phyloP scores from a whole-genome alignment of 1,140 invertebrate genomes.

The Lanistes nyassanus region DNA sequence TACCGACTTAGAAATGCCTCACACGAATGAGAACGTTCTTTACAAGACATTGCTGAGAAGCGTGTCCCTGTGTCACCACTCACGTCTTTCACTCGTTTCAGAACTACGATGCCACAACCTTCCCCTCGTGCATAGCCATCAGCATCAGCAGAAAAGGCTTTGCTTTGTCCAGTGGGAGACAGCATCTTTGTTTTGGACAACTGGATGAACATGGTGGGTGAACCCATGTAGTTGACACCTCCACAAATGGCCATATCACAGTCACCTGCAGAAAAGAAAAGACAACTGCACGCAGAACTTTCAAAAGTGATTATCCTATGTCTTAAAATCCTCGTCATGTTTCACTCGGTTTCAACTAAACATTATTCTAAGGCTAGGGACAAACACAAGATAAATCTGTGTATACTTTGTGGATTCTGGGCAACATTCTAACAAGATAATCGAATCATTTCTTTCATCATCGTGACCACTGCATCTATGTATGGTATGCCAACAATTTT shows the following conservation, averaged over 20 bases:
- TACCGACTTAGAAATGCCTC: no score
- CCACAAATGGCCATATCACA: slow-evolving; percentile 44
- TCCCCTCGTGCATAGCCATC: slow-evolving; percentile 55
- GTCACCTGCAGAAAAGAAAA: slow-evolving; percentile 26
- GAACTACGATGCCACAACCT: slow-evolving; percentile 52
- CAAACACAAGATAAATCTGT: neutral
- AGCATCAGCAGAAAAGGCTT: slow-evolving; percentile 45
- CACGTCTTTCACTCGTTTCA: slow-evolving; percentile 46
- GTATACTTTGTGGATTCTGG: neutral
- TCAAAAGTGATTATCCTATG: no score
- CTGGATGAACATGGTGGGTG: slow-evolving; percentile 37
- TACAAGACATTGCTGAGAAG: no score
- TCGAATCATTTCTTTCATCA: no score
- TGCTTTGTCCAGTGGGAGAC: slow-evolving; percentile 45
- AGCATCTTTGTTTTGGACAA: slow-evolving; percentile 42
- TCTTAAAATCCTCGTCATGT: no score
- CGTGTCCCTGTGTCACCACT: slow-evolving; percentile 20
- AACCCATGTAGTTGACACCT: slow-evolving; percentile 41
- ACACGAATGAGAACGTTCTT: no score
- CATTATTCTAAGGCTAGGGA: no score
- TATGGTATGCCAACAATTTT: neutral
- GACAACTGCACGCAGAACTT: no score
- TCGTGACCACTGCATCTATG: neutral
- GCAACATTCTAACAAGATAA: no score
- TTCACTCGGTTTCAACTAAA: no score